phyloP scores from a whole-genome alignment of 2,797 vertebrate species.

The Ibycter americanus region DNA sequence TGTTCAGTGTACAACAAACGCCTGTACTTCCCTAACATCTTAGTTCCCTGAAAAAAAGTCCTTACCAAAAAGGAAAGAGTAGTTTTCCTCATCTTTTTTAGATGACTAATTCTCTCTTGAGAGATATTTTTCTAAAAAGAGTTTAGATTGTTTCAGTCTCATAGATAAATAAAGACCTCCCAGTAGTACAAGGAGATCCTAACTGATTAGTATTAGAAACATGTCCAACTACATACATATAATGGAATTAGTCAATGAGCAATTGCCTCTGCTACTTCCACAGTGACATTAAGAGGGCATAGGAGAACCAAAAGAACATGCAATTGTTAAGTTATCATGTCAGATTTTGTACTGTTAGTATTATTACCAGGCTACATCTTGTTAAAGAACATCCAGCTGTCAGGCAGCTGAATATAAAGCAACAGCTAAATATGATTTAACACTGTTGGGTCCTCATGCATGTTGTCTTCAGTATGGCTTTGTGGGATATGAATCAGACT shows the following conservation, averaged over 20 bases:
- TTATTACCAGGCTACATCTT: neutral
- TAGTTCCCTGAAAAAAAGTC: neutral
- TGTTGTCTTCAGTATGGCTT: neutral
- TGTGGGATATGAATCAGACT: neutral
- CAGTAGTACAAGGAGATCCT: neutral
- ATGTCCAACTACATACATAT: neutral
- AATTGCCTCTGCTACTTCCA: neutral
- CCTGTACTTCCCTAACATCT: neutral
- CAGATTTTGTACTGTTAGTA: neutral
- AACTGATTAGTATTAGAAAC: neutral
- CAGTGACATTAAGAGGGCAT: neutral
- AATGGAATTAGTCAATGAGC: neutral
- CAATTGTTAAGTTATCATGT: neutral
- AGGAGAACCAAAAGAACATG: neutral
- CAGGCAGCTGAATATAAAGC: neutral
- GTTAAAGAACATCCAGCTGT: neutral
- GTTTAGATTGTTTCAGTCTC: neutral
- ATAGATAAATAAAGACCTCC: neutral
- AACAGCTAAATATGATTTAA: neutral
- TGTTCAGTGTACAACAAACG: neutral
- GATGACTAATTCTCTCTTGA: neutral
- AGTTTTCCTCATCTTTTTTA: neutral
- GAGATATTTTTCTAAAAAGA: neutral
- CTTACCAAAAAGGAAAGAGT: neutral
- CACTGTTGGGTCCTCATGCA: neutral